Evolutionary conservation across 2,888 invertebrate genomes (phyloP).

Genomic region (Hipparchia semele): DNA sequence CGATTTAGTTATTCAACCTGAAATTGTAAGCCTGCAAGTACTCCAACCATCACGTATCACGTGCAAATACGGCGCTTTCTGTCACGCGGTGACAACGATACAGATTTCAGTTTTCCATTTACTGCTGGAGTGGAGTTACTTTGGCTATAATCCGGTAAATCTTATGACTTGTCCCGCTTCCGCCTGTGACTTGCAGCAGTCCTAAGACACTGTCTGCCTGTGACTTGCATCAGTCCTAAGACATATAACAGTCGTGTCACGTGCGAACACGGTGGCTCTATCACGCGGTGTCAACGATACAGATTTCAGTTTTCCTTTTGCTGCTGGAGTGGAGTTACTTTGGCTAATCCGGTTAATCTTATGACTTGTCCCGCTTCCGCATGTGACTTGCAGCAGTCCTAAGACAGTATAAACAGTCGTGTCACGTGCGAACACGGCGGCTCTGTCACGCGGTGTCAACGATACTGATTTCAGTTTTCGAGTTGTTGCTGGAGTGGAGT

Average conservation of each 20-base stretch:
- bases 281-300: slow-evolving; percentile 50
- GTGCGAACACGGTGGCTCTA: slow-evolving; percentile 47
- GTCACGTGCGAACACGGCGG: slow-evolving; percentile 50
- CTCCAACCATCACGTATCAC: slow-evolving; percentile 49
- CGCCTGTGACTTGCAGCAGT: background rate
- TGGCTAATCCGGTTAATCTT: background rate
- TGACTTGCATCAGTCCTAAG: slow-evolving; percentile 38
- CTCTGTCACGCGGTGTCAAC: slow-evolving; percentile 49
- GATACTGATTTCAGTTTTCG: slow-evolving; percentile 51
- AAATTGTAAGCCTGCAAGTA: no score
- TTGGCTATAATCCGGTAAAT: background rate
- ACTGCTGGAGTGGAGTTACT: slow-evolving; percentile 27
- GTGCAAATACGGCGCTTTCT: slow-evolving; percentile 46
- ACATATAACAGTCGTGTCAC: slow-evolving; percentile 54
- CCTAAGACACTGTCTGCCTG: slow-evolving; percentile 13
- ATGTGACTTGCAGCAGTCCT: slow-evolving; percentile 35
- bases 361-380: slow-evolving; percentile 22
- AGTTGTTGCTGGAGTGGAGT: slow-evolving; percentile 31
- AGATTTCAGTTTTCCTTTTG: slow-evolving; percentile 47
- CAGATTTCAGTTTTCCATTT: slow-evolving; percentile 48
- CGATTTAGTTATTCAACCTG: no score
- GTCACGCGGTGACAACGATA: slow-evolving; percentile 50
- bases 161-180: slow-evolving; percentile 6
- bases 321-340: slow-evolving; percentile 26
- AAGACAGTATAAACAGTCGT: slow-evolving; percentile 43